Base-by-base conservation (phyloP, 2,113 vertebrate genomes). In the Poeciliopsis turrubarensis region DNA sequence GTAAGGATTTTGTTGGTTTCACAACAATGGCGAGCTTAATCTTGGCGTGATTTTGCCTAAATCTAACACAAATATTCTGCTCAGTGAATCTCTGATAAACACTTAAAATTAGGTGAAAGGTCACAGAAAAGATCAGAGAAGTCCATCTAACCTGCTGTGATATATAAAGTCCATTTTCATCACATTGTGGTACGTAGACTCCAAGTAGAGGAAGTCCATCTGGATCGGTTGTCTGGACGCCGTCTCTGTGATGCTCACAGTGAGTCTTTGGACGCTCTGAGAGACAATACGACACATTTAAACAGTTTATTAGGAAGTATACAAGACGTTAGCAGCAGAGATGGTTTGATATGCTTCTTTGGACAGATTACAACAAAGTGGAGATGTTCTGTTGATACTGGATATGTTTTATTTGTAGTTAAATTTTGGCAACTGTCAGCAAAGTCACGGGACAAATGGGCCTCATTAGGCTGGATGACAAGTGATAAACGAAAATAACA, bases 191-290 rank as follows among this genome's bases (percentile, higher is more conserved):
- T 6, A 79, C 76, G 17, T 47, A 82, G 2, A 10, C 72, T 73
- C 79, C 84, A 3, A 63, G 0, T 2, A 75, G 1, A 37, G 83
- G 77, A 29, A 72, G 63, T 5, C 84, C 87, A 26, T 82, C 79
- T 13, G 86, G 72, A 29, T 75, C 68, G 17, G 80, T 72, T 13
- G 84, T 73, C 78, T 89, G 83, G 0, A 85, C 74, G 4, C 75
- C 66, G 37, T 90, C 87, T 70, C 74, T 92, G 86, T 95, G 94
- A 0, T 92, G 89, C 60, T 96, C 91, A 77, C 96, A 97, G 3
- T 89, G 84, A 76, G 88, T 81, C 70, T 89, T 78, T 47, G 88
- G 26, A 30, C 31, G 71, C 57, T 90, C 91, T 73, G 11, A 7
- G 15, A 25, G 12, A 22, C 2, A 12, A 41, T 19, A 26, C 14